Base-by-base conservation (phyloP, 1,140 invertebrate genomes). In the Cherax destructor region DNA sequence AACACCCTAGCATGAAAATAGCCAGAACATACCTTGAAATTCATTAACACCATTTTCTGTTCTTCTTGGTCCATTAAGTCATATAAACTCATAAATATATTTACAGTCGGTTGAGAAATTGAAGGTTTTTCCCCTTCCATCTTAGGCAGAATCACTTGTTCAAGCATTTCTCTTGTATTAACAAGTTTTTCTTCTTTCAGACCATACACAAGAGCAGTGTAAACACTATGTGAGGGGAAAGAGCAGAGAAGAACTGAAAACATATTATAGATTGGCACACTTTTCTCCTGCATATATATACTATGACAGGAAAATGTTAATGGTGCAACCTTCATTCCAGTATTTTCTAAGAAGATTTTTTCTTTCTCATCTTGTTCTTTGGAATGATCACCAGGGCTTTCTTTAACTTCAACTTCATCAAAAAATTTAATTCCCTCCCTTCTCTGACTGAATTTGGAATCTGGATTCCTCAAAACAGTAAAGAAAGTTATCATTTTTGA, bases 361-460 rank as follows among this genome's bases (percentile, higher is more conserved):
- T 86, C 83, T 13, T 52, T 72, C n/a, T 50, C 83, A 49, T 72
- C 49, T 21, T 72, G 13, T 47, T 69, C 41, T 21, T 16, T 69
- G 16, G 24, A 4, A 4, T 24, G 1, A 56, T 30, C 65, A 41
- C 24, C 56, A n/a, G 4, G 9, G 21, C 9, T 16, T 1, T 2
- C 47, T 61, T 72, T 49, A 41, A 11, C 21, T 24, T 79, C 41
- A 24, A 30, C 47, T 61, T 86, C 85, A 88, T 88, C 86, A 24
- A n/a, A 18, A 80, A 88, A 88, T 41, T 65, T 78, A 24, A 88
- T 50, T n/a, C 86, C 86, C 59, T 88, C 86, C 41, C 86, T 88
- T 30, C 56, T 79, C 0, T 30, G 59, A 16, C 76, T 88, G 52
- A 80, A 78, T 65, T 65, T 88, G 9, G 86, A 88, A 30, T 59